Evolutionary conservation across 2,113 vertebrate genomes (phyloP).

Genomic region (Chascanopsetta lugubris): DNA sequence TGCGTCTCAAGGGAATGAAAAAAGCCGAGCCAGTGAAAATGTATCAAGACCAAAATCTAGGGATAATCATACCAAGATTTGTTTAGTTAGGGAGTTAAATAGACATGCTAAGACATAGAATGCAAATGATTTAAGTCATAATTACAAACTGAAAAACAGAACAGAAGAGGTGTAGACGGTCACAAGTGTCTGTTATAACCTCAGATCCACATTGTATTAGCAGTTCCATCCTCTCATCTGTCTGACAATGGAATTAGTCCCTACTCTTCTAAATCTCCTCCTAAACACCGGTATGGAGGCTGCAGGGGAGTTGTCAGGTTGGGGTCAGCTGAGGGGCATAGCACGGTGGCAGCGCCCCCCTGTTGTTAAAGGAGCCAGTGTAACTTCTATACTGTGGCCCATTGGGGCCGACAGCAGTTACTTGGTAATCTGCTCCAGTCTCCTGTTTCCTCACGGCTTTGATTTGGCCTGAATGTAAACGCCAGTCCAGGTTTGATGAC

Average conservation of each 20-base stretch:
- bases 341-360: not conserved
- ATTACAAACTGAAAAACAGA: too few relatives aligned
- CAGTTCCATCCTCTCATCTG: not conserved
- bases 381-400: not conserved
- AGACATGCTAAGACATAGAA: too few relatives aligned
- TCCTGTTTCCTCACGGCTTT: constrained; percentile 1
- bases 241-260: not conserved
- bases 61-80: too few relatives aligned
- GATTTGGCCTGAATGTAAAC: not conserved
- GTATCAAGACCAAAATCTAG: too few relatives aligned
- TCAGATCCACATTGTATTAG: not conserved
- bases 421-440: not conserved
- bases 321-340: not conserved
- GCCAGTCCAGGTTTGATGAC: not conserved
- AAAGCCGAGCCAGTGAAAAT: too few relatives aligned
- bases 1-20: too few relatives aligned
- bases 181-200: not conserved
- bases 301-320: not conserved
- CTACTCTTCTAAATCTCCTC: not conserved
- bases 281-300: not conserved
- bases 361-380: not conserved
- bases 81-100: too few relatives aligned
- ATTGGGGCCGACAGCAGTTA: not conserved
- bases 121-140: too few relatives aligned
- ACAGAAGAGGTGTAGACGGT: too few relatives aligned